Evolutionary conservation across 2,113 vertebrate species (phyloP).

Genomic region (Neolamprologus kungweensis): DNA sequence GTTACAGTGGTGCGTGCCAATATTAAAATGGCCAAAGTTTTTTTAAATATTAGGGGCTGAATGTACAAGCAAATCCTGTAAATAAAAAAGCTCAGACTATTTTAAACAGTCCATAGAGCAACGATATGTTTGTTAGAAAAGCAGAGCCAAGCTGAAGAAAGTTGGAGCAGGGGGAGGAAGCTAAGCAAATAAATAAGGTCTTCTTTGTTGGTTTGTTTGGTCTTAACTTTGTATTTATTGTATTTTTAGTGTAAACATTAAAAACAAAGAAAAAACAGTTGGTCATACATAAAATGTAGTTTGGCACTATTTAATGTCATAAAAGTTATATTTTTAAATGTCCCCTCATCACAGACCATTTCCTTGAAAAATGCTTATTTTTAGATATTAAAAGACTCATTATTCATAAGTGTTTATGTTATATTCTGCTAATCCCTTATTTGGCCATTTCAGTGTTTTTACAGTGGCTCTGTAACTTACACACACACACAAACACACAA

Average conservation of each 20-base stretch:
- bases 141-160: not conserved
- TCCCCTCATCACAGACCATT: not conserved
- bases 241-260: not conserved
- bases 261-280: not conserved
- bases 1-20: not conserved
- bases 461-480: not conserved
- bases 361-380: not conserved
- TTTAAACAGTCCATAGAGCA: not conserved
- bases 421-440: not conserved
- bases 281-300: not conserved
- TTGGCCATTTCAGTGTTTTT: not conserved
- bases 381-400: not conserved
- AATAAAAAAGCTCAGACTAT: not conserved
- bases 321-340: not conserved
- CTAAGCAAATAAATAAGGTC: not conserved
- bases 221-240: not conserved
- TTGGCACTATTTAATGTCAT: not conserved
- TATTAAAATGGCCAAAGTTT: not conserved
- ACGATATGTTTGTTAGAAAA: not conserved
- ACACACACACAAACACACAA: not conserved
- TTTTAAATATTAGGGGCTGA: accelerated
- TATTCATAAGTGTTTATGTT: not conserved
- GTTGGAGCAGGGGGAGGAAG: not conserved
- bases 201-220: not conserved
- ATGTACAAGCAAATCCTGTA: not conserved